phyloP scores from a whole-genome alignment of 2,797 vertebrate species.

The Propithecus deckenii region DNA sequence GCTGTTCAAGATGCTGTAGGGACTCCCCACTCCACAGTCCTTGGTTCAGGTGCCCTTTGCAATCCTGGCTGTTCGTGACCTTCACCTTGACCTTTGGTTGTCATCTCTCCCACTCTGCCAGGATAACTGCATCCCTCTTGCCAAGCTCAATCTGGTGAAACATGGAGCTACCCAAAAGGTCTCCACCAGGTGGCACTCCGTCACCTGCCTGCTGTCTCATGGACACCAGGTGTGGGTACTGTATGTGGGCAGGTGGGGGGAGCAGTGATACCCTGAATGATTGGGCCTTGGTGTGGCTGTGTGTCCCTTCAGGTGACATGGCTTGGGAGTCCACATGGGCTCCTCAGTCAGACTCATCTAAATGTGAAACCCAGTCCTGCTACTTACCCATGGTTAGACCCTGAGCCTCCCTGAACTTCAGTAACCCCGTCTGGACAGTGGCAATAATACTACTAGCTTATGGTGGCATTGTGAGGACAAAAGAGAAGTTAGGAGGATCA shows the following conservation, averaged over 20 bases:
- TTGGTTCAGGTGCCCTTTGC: not conserved
- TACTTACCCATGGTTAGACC: not conserved
- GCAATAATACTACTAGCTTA: not conserved
- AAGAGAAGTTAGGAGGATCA: not conserved
- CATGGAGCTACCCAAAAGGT: not conserved
- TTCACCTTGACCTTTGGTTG: not conserved
- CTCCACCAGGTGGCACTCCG: not conserved
- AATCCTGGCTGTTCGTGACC: not conserved
- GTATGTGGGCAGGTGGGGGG: fast-evolving
- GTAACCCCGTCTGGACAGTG: not conserved
- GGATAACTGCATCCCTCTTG: not conserved
- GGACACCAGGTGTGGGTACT: not conserved
- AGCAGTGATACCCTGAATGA: not conserved
- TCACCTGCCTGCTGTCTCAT: not conserved
- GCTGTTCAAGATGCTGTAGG: no score
- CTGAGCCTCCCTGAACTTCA: not conserved
- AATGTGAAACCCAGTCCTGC: not conserved
- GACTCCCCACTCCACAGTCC: not conserved
- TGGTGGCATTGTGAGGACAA: no score
- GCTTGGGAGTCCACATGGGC: not conserved
- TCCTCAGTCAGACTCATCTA: not conserved
- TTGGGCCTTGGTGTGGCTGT: not conserved
- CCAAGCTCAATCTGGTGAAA: not conserved
- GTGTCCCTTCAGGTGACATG: not conserved
- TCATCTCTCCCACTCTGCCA: not conserved